These are phyloP conservation scores for Pomacea canaliculata DNA, from an alignment of 2,888 invertebrate species.

Conservation along the genomic window DNA sequence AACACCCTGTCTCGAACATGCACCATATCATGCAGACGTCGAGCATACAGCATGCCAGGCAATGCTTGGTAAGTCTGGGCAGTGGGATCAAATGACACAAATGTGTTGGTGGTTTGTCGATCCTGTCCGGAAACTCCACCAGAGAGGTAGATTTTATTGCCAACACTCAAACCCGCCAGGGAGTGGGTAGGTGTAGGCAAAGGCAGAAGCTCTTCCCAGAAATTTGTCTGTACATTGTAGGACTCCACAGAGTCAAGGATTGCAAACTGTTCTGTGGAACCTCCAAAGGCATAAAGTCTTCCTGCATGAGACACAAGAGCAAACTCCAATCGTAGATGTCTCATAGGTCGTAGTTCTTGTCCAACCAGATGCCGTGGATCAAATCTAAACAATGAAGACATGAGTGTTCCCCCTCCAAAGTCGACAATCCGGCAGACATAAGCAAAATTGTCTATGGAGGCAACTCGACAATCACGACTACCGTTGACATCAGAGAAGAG, in stretches of 20 bases:
- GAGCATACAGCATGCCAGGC: slow-evolving; percentile 64
- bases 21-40: slow-evolving; percentile 67
- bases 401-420: slow-evolving; percentile 67
- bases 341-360: slow-evolving; percentile 64
- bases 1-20: slow-evolving; percentile 55
- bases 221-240: slow-evolving; percentile 62
- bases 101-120: slow-evolving; percentile 58
- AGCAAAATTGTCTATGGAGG: slow-evolving; percentile 64
- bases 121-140: slow-evolving; percentile 65
- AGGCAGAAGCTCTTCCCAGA: slow-evolving; percentile 64
- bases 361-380: slow-evolving; percentile 66
- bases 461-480: slow-evolving; percentile 64
- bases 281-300: slow-evolving; percentile 64
- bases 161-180: slow-evolving; percentile 55
- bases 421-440: slow-evolving; percentile 68
- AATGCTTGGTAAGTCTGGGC: slow-evolving; percentile 57
- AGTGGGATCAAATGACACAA: slow-evolving; percentile 57
- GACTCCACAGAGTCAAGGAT: slow-evolving; percentile 66
- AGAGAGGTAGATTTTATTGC: slow-evolving; percentile 61
- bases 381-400: slow-evolving; percentile 66
- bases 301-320: slow-evolving; percentile 58
- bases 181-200: slow-evolving; percentile 64
- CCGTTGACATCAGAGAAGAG: slow-evolving; percentile 65
- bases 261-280: slow-evolving; percentile 62
- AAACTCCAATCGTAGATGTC: slow-evolving; percentile 63